Conservation (phyloP, 37 sponge, comb jelly and placozoan genomes). For the Hormiphora californensis region DNA sequence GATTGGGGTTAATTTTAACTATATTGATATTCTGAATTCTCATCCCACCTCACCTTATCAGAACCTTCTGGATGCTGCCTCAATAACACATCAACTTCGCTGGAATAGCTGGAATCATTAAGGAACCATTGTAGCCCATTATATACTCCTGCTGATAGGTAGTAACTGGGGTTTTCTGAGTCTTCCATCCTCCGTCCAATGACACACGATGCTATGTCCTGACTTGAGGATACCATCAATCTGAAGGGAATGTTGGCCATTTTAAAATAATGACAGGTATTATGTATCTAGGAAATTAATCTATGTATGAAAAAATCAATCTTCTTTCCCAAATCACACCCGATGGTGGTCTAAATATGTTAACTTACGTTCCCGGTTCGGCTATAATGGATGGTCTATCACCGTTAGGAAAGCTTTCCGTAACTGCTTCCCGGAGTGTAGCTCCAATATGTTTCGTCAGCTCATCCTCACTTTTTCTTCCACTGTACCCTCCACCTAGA, state of each 20-base stretch:
- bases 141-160: neutral
- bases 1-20: neutral
- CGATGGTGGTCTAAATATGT: neutral
- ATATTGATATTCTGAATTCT: neutral
- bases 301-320: no score
- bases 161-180: neutral
- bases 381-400: neutral
- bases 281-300: no score
- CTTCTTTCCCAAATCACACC: no score
- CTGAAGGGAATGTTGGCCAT: neutral
- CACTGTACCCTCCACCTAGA: neutral
- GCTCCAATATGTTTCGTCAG: neutral
- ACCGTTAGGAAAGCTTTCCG: neutral
- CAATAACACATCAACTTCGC: neutral
- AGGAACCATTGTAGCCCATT: neutral
- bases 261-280: neutral
- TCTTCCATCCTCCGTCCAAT: neutral
- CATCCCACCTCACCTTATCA: no score
- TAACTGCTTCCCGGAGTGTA: neutral
- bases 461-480: neutral
- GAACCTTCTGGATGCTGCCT: no score
- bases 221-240: neutral
- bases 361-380: neutral
- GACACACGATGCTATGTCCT: neutral
- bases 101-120: neutral